Percentiles rank a stretch among this genome's conserved stretches.
These are phyloP conservation scores for Chirona hameri DNA, from an alignment of 2,888 invertebrate species.

Conservation along the genomic window DNA sequence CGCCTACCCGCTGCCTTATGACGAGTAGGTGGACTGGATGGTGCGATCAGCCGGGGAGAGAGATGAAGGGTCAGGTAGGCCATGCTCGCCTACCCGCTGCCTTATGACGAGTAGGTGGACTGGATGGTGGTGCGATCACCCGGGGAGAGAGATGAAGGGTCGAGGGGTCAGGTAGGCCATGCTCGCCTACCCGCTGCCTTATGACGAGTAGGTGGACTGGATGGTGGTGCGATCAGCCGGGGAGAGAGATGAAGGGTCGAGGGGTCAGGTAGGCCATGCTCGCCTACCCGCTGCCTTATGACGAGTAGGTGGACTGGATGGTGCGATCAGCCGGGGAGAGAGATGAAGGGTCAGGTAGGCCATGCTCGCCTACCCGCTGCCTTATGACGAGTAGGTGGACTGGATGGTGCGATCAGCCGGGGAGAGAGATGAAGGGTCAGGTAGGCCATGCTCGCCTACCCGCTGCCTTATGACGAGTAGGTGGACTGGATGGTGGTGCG, in stretches of 20 bases:
- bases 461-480: background rate
- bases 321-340: too few relatives aligned
- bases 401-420: too few relatives aligned
- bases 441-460: slow-evolving; percentile 25
- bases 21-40: slow-evolving; percentile 69
- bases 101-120: background rate
- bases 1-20: slow-evolving; percentile 70
- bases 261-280: slow-evolving; percentile 31
- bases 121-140: too few relatives aligned
- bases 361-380: slow-evolving; percentile 69
- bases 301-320: background rate
- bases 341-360: slow-evolving; percentile 59
- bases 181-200: slow-evolving; percentile 70
- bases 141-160: background rate
- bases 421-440: too few relatives aligned
- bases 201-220: slow-evolving; percentile 69
- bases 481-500: background rate
- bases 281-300: background rate
- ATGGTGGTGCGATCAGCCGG: too few relatives aligned
- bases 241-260: too few relatives aligned
- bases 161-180: slow-evolving; percentile 64
- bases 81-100: slow-evolving; percentile 22
- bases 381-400: slow-evolving; percentile 71
- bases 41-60: too few relatives aligned
- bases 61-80: too few relatives aligned